Evolutionary conservation across 2,113 vertebrate species (phyloP).

Genomic region (Ascaphus truei): DNA sequence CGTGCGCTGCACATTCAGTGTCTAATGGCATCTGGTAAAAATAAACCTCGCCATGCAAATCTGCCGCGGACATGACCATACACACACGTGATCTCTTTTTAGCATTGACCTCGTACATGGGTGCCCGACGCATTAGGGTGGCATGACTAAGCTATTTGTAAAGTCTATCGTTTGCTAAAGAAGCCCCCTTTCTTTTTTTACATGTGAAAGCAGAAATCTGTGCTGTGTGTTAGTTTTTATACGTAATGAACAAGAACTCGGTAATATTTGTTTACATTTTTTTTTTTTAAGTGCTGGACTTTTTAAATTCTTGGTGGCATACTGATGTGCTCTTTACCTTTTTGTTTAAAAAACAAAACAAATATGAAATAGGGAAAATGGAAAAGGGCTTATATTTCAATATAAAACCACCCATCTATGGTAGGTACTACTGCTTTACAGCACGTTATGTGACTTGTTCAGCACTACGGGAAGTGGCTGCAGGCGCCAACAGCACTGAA

Average conservation of each 20-base stretch:
- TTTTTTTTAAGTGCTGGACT: background rate
- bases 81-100: background rate
- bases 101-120: slow-evolving; percentile 13
- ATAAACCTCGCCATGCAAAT: background rate
- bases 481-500: too few species aligned
- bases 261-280: too few species aligned
- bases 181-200: slow-evolving; percentile 6
- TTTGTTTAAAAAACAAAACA: too few species aligned
- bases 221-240: background rate
- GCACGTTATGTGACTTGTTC: background rate
- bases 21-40: too few species aligned
- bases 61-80: background rate
- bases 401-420: background rate
- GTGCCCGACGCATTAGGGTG: slow-evolving; percentile 24
- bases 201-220: slow-evolving; percentile 8
- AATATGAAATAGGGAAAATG: background rate
- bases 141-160: slow-evolving; percentile 17
- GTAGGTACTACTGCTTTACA: background rate
- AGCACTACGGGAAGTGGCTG: slow-evolving; percentile 3
- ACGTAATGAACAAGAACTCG: too few species aligned
- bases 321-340: slow-evolving; percentile 13
- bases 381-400: background rate
- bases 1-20: background rate
- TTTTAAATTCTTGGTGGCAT: background rate
- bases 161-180: background rate